Percentiles rank a stretch among this genome's conserved stretches.
These are phyloP conservation scores for Leucoraja erinaceus DNA, from an alignment of 2,113 vertebrate genomes.

Conservation along the genomic window DNA sequence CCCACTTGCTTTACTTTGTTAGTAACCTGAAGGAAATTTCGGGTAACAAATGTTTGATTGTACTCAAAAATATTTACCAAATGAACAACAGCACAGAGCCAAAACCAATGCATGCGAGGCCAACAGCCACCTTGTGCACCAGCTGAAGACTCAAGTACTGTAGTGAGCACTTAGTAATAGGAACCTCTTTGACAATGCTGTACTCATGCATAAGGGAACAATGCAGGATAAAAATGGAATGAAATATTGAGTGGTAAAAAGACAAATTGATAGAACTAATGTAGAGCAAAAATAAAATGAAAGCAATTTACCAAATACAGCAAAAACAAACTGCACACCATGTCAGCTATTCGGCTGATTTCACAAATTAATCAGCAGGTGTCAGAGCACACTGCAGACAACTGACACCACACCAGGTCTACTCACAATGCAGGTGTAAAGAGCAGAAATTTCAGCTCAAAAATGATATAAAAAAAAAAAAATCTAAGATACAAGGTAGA, in stretches of 20 bases:
- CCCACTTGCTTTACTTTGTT: background rate
- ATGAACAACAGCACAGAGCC: background rate
- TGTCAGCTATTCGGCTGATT: background rate
- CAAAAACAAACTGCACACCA: constrained; percentile 33
- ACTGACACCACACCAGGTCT: background rate
- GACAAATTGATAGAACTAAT: constrained; percentile 12
- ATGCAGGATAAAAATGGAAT: constrained; percentile 36
- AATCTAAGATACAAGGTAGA: constrained; percentile 35
- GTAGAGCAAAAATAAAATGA: constrained; percentile 28
- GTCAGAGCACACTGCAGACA: background rate
- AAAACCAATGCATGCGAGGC: background rate
- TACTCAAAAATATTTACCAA: background rate
- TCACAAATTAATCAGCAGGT: background rate
- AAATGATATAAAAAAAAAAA: constrained; percentile 30
- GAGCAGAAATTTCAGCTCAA: constrained; percentile 29
- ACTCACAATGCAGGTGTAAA: constrained; percentile 20
- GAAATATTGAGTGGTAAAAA: constrained; percentile 27
- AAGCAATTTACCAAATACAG: constrained; percentile 19
- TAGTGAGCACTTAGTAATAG: background rate
- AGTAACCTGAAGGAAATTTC: background rate
- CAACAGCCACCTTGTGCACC: background rate
- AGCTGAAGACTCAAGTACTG: background rate
- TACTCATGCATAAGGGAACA: constrained; percentile 31
- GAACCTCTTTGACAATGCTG: constrained; percentile 36
- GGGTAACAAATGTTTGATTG: constrained; percentile 20